Evolutionary conservation across 2,113 vertebrate species (phyloP).

Genomic region (Laticauda colubrina): DNA sequence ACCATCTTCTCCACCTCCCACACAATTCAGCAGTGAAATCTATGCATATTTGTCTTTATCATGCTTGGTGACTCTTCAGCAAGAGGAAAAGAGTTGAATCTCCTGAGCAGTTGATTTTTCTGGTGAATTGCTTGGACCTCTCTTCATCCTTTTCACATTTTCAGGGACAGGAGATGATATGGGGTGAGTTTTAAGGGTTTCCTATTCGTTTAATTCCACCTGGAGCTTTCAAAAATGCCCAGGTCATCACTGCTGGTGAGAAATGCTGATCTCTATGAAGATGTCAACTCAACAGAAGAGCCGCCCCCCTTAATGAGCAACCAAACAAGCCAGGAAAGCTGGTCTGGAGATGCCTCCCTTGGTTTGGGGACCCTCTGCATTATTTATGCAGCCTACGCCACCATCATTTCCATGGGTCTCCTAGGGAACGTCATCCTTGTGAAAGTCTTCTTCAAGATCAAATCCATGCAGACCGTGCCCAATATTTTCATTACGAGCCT

Average conservation of each 20-base stretch:
- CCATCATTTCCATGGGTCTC: slow-evolving; percentile 79
- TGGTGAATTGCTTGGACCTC: slow-evolving; percentile 23
- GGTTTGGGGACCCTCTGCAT: slow-evolving; percentile 72
- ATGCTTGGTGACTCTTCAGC: slow-evolving; percentile 62
- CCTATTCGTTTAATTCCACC: slow-evolving; percentile 46
- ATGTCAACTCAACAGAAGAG: slow-evolving; percentile 61
- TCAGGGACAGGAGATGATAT: slow-evolving; percentile 30
- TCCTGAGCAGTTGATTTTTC: slow-evolving; percentile 51
- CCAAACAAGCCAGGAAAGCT: slow-evolving; percentile 57
- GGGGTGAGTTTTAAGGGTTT: slow-evolving; percentile 51
- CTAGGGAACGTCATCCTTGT: slow-evolving; percentile 80
- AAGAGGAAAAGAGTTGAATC: slow-evolving; percentile 53
- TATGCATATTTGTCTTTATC: slow-evolving; percentile 63
- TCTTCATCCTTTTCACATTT: slow-evolving; percentile 24
- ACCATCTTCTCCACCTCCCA: slow-evolving; percentile 69
- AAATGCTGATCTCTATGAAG: slow-evolving; percentile 67
- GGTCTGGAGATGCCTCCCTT: slow-evolving; percentile 64
- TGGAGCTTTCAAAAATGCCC: slow-evolving; percentile 67
- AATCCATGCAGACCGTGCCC: slow-evolving; percentile 80
- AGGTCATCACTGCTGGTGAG: slow-evolving; percentile 52
- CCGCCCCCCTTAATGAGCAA: slow-evolving; percentile 58
- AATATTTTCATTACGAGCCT: slow-evolving; percentile 83
- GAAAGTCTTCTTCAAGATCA: slow-evolving; percentile 81
- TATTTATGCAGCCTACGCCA: slow-evolving; percentile 72
- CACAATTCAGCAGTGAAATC: slow-evolving; percentile 65